Base-by-base conservation (phyloP, 1,140 invertebrate genomes). In the Archivesica marissinica region DNA sequence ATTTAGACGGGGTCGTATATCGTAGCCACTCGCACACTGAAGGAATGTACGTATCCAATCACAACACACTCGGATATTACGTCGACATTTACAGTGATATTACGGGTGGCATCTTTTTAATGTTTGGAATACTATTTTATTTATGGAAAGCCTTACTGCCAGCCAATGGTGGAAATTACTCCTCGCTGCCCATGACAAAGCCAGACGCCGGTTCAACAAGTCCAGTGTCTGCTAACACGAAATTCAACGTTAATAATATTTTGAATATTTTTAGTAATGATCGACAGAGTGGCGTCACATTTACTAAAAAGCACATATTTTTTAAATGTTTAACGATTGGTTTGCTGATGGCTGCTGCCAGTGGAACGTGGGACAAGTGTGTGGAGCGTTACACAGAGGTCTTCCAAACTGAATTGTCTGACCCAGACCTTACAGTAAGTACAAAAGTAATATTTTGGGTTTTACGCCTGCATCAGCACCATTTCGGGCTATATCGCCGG, bases 1-100 rank as follows among this genome's bases (percentile, higher is more conserved):
- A 88, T 41, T 86, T 92, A 59, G 92, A 93, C 50, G 92, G 92
- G 2, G 91, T 92, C 2, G 91, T 93, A 20, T 92, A 88, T 64
- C 83, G 92, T 25, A 88, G 88, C 28, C 89, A 89, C 39, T 78
- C 86, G 28, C 35, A 82, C 80, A 50, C 85, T 64, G 9, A 76
- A 52, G 85, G 85, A 44, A 74, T 70, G 52, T 91, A 90, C 59
- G 87, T 88, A 41, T 92, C 91, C 2, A 85, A 90, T 52, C 85
- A 90, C 47, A 80, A 68, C 15, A 89, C 89, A 17, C 30, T 86
- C 3, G 92, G 92, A n/a, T 93, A 92, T 74, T 89, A 87, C 41
- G 88, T 93, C 0, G 92, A 93, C 79, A 88, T 89, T 28, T 75
- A 88, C 28, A 89, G 89, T 76, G 92, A 93, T 83, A 86, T 87